A percentile compares a stretch with the other conserved stretches of the same genome.
Conservation (phyloP, 2,888 invertebrate species). For the Helobdella robusta region DNA sequence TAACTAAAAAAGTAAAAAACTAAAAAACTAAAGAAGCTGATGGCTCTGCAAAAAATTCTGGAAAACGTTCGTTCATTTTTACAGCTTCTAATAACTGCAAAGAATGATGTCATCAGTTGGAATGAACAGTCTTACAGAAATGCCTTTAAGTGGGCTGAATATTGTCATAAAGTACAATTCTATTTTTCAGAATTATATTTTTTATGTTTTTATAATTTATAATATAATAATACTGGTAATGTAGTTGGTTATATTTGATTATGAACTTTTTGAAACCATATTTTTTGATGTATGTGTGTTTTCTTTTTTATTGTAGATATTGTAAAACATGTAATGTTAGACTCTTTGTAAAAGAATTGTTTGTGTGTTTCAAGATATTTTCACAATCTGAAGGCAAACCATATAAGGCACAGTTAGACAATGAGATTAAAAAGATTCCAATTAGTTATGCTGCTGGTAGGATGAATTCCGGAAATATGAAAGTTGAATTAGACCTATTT, state of each 20-base stretch:
- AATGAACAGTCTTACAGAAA: slow-evolving; percentile 6
- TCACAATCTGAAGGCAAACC: slow-evolving; percentile 10
- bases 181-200: background rate
- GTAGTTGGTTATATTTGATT: background rate
- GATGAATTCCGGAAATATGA: slow-evolving; percentile 1
- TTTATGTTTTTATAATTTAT: background rate
- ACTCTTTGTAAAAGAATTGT: no score
- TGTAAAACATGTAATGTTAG: no score
- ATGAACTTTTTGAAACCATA: background rate
- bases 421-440: slow-evolving; percentile 8
- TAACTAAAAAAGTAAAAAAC: slow-evolving; percentile 1
- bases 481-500: slow-evolving; percentile 9
- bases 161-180: slow-evolving; percentile 6
- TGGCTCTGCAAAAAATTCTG: slow-evolving; percentile 11
- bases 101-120: background rate
- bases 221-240: background rate
- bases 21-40: background rate
- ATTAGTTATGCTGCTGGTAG: background rate
- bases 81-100: slow-evolving; percentile 5
- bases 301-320: background rate
- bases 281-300: background rate
- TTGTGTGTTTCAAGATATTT: no score
- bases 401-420: background rate
- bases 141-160: slow-evolving; percentile 21
- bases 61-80: slow-evolving; percentile 17